Conservation (phyloP, 1,140 invertebrate genomes). For the honey bee (Apis mellifera) region DNA sequence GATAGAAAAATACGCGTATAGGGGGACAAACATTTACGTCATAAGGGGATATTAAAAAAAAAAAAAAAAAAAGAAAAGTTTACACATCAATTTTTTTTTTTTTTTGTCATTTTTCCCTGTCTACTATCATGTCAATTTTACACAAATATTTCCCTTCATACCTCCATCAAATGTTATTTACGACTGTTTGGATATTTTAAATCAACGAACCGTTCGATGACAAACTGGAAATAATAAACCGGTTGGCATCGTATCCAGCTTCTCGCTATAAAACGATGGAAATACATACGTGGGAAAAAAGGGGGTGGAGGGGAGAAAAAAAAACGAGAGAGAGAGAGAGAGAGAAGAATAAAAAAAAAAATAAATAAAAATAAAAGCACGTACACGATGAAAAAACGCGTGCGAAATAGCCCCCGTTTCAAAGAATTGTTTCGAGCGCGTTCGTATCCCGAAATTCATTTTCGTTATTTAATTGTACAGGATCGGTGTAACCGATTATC, state of each 20-base stretch:
- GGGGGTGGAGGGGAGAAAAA: too few relatives aligned
- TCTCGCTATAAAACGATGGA: neutral
- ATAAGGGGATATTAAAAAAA: neutral
- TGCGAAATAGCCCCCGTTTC: neutral
- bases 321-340: too few relatives aligned
- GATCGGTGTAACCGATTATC: slow-evolving; percentile 61
- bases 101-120: neutral
- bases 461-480: slow-evolving; percentile 45
- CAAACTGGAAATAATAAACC: slow-evolving; percentile 14
- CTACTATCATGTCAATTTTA: neutral
- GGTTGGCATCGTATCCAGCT: too few relatives aligned
- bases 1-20: neutral
- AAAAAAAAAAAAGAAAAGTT: neutral
- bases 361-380: neutral
- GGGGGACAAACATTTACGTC: too few relatives aligned
- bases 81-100: neutral
- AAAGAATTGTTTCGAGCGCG: slow-evolving; percentile 13
- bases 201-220: neutral
- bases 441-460: slow-evolving; percentile 29
- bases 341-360: neutral
- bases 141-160: neutral
- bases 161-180: neutral
- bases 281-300: neutral
- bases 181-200: neutral
- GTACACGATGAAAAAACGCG: neutral